phyloP scores from a whole-genome alignment of 2,888 invertebrate species.

The Melanargia galathea region DNA sequence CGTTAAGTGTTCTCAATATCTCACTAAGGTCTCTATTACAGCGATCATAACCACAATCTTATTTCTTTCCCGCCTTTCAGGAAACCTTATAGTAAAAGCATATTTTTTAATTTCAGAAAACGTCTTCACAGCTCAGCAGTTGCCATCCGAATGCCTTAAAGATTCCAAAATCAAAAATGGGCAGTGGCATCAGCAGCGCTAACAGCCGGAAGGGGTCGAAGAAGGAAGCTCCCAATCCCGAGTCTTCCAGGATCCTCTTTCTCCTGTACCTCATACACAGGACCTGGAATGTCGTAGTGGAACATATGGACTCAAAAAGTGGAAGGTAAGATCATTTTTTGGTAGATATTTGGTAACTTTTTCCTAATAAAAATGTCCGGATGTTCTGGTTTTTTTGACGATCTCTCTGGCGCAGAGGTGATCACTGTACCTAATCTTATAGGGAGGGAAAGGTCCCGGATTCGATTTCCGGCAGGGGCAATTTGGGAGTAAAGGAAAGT shows the following conservation, averaged over 20 bases:
- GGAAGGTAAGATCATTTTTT: conserved; percentile 58
- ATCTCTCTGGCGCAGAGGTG: too few species aligned
- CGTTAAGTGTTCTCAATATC: too few species aligned
- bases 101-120: conserved; percentile 45
- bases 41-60: not conserved
- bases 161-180: conserved; percentile 55
- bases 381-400: too few species aligned
- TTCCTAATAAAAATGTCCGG: too few species aligned
- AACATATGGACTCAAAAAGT: conserved; percentile 82
- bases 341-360: not conserved
- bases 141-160: conserved; percentile 46
- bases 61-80: not conserved
- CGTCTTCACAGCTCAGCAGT: conserved; percentile 33
- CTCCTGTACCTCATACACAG: conserved; percentile 86
- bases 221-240: conserved; percentile 66
- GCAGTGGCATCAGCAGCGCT: conserved; percentile 62
- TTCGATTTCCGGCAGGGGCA: too few species aligned
- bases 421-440: too few species aligned
- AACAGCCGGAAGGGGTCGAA: conserved; percentile 60
- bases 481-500: too few species aligned
- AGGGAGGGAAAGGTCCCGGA: too few species aligned
- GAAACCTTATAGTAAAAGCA: not conserved
- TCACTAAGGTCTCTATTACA: not conserved
- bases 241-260: conserved; percentile 84
- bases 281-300: conserved; percentile 86